These are phyloP conservation scores for Echeneis naucrates DNA, from an alignment of 2,797 vertebrate species.

Conservation along the genomic window DNA sequence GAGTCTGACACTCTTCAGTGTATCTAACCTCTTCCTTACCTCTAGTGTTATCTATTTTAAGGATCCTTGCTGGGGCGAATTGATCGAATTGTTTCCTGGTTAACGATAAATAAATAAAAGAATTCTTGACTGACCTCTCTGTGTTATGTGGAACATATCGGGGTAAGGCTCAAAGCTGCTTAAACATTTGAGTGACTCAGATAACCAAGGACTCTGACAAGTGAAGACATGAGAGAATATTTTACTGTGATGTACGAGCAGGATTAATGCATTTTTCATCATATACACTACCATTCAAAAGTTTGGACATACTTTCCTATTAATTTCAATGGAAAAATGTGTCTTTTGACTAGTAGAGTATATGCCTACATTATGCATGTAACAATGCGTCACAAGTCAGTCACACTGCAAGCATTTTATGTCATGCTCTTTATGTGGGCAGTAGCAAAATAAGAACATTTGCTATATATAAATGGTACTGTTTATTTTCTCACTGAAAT, in stretches of 20 bases:
- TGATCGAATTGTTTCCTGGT: slow-evolving; percentile 39
- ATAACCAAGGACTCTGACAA: slow-evolving; percentile 12
- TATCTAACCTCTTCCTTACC: slow-evolving; percentile 9
- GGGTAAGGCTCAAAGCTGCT: slow-evolving; percentile 25
- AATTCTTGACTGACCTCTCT: slow-evolving; percentile 19
- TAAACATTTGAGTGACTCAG: slow-evolving; percentile 34
- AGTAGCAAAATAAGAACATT: slow-evolving; percentile 7
- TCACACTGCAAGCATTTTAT: slow-evolving; percentile 1
- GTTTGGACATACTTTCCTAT: no score
- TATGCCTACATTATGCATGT: not conserved
- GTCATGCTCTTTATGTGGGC: not conserved
- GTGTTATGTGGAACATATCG: slow-evolving; percentile 14
- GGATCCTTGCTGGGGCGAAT: slow-evolving; percentile 29
- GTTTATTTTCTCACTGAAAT: not conserved
- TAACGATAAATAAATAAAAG: slow-evolving; percentile 28
- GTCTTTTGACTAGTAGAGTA: no score
- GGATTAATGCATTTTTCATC: slow-evolving; percentile 11
- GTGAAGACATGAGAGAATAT: not conserved
- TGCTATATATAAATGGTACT: slow-evolving; percentile 1
- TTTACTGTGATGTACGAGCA: not conserved
- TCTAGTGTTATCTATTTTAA: slow-evolving; percentile 41
- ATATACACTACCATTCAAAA: no score
- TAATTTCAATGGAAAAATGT: no score
- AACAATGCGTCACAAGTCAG: not conserved
- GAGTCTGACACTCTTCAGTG: not conserved